Conservation (phyloP, 2,888 invertebrate genomes). For the Polydrusus tereticollis region DNA sequence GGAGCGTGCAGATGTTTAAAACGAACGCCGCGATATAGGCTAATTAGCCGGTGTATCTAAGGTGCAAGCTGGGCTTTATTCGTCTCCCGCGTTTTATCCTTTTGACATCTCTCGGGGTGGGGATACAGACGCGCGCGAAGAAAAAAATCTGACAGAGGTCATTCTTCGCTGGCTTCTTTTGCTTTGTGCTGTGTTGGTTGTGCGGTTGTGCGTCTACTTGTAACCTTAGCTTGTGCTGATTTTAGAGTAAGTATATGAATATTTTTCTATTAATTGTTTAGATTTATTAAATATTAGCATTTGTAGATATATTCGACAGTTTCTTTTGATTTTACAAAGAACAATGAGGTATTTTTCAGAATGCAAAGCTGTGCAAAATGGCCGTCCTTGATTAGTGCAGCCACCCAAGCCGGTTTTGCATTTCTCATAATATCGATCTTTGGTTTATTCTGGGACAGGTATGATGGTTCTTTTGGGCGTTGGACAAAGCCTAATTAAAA, state of each 20-base stretch:
- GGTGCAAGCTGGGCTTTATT: neutral
- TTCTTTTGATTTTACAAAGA: neutral
- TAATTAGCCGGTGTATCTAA: neutral
- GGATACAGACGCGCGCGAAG: neutral
- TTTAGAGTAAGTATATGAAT: neutral
- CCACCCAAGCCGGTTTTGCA: slow-evolving; percentile 27
- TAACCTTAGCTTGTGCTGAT: no score
- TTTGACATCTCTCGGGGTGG: neutral
- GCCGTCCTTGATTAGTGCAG: slow-evolving; percentile 25
- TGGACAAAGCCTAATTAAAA: neutral
- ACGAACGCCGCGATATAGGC: no score
- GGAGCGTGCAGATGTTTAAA: no score
- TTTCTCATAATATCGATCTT: slow-evolving; percentile 27
- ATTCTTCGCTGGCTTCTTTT: slow-evolving; percentile 2
- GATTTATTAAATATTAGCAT: no score
- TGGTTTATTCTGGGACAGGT: slow-evolving; percentile 2
- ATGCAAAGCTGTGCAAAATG: slow-evolving; percentile 18
- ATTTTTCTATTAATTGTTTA: no score
- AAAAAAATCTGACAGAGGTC: neutral
- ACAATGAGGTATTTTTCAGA: neutral
- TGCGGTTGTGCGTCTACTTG: neutral
- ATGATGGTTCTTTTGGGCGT: neutral
- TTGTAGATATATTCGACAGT: no score
- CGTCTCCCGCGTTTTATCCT: neutral
- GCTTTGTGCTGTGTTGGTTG: neutral